Base-by-base conservation (phyloP, 2,888 invertebrate genomes). In the Leptogaster cylindrica region DNA sequence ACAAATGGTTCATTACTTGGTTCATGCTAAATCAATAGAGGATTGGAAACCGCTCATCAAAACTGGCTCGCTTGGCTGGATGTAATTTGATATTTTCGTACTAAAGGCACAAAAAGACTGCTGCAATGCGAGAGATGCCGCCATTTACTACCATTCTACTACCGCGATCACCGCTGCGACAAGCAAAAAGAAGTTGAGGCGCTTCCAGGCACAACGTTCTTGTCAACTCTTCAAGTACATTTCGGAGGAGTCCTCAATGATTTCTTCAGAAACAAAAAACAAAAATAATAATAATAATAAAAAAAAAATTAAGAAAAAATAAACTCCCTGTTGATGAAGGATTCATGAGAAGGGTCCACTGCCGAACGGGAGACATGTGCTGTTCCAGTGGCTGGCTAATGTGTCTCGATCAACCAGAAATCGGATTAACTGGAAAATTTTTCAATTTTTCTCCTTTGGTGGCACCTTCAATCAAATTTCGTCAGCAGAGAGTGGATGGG, bases 91-190 rank as follows among this genome's bases (percentile, higher is more conserved):
- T 61, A 41, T 61, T 61, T 61, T 61, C 18, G 61, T 44, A 27
- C 41, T 61, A 44, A 61, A 61, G 41, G 41, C 20, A 33, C 41
- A 58, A 61, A 61, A 16, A 5, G 28, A 25, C 51, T 16, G 6
- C 25, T 41, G 61, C 27, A 61, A 61, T 41, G 44, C 28, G 27
- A 61, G 3, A 41, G 23, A 44, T 41, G 44, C 61, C 61, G 61
- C 41, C 61, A 61, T 61, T 61, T 61, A 61, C 61, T 61, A 61
- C 61, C 61, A 61, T 61, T 41, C 61, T 61, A 61, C 61, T 61
- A 61, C 33, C 16, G 36, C 58, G 41, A 41, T 27, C 41, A 27
- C 44, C n/a, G 14, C 25, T 41, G 18, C n/a, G 0, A 12, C 20
- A 25, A 3, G n/a, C 25, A 61, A 25, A 61, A 25, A 55, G 50